Base-by-base conservation (phyloP, 2,888 invertebrate species). In the Vesta saturnalis region DNA sequence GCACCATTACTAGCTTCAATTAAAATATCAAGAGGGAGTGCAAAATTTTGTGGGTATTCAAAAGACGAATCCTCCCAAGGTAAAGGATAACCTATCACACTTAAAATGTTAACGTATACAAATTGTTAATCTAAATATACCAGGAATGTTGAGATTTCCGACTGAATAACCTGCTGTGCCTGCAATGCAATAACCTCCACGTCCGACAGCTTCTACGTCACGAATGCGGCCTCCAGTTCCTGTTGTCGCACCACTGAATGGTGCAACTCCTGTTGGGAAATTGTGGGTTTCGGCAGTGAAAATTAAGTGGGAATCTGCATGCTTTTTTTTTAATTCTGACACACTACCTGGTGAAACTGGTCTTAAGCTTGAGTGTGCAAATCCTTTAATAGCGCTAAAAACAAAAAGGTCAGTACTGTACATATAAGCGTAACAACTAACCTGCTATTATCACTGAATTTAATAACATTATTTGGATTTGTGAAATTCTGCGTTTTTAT, bases 281-380 rank as follows among this genome's bases (percentile, higher is more conserved):
- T 99, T 99, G 84, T 99, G 99, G 0, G 99, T 99, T 86, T 99
- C 99, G 0, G 99, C 99, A 0, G 99, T 99, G 81, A 99, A 98
- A 78, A 97, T 96, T 43, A 99, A 90, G 83, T 99, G 96, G 0
- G 94, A 92, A 14, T 90, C 87, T 0, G 89, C 86, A 10, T 85
- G 80, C 52, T 87, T 84, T 52, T 86, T 76, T 54, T 78, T 73
- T 60, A 92, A 86, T 63, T 87, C 82, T 61, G 91, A 87, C 1
- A 94, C 87, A 71, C 85, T 85, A 0, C 91, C 88, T 0, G 96
- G 90, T 67, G 88, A 85, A 0, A 81, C 82, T 0, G 97, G 95
- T 15, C 89, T 85, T 21, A 97, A 83, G 71, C 90, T 87, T 55
- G 87, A 86, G 63, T 94, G 91, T 69, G 86, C 83, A 80, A 90